Percentiles rank a stretch among this genome's conserved stretches.
These are phyloP conservation scores for Bombus polaris DNA, from an alignment of 1,140 invertebrate genomes.

Conservation along the genomic window DNA sequence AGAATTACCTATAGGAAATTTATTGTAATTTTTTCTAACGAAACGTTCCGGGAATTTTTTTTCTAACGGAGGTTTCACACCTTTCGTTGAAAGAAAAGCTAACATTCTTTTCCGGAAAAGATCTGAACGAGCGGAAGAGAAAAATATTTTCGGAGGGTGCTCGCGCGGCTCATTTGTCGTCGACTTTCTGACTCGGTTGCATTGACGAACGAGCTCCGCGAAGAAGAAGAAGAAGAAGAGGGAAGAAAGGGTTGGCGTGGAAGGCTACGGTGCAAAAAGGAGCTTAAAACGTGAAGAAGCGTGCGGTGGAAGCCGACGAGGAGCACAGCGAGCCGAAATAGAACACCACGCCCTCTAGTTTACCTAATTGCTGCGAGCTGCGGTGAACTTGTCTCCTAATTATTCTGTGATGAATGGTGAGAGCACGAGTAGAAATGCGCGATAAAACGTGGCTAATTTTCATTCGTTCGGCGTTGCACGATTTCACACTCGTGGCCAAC, in stretches of 20 bases:
- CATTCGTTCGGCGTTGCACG: conserved; percentile 60
- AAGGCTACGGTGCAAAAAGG: conserved; percentile 61
- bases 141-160: conserved; percentile 51
- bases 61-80: background rate
- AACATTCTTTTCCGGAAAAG: conserved; percentile 32
- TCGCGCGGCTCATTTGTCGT: conserved; percentile 72
- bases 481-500: conserved; percentile 48
- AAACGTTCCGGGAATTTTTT: background rate
- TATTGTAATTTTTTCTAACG: too few relatives aligned
- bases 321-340: conserved; percentile 70
- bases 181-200: conserved; percentile 70
- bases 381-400: conserved; percentile 79
- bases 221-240: conserved; percentile 42
- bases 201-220: conserved; percentile 72
- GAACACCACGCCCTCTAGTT: conserved; percentile 79
- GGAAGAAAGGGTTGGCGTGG: conserved; percentile 61
- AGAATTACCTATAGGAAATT: too few relatives aligned
- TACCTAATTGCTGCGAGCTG: conserved; percentile 78
- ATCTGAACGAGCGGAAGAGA: conserved; percentile 33
- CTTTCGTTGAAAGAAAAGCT: background rate
- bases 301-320: conserved; percentile 25
- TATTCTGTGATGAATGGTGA: conserved; percentile 78
- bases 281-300: conserved; percentile 35
- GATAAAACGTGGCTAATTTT: conserved; percentile 75
- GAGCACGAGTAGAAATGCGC: conserved; percentile 61